Conservation (phyloP, 2,888 invertebrate species). For the Brachyopa scutellaris region DNA sequence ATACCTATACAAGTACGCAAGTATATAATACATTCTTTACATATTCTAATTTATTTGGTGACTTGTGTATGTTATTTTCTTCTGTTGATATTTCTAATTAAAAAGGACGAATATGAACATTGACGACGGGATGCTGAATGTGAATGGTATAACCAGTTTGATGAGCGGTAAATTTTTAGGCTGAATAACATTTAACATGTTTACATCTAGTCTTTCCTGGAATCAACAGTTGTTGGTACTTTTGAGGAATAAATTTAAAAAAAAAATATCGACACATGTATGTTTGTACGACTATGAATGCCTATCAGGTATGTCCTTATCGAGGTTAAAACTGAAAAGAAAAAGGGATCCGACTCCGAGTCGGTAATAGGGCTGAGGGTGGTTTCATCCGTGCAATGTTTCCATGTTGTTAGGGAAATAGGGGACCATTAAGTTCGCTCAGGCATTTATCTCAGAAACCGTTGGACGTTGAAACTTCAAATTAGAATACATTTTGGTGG, state of each 20-base stretch:
- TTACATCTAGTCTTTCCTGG: not conserved
- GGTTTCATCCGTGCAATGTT: too few species aligned
- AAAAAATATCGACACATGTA: not conserved
- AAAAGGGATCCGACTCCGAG: too few species aligned
- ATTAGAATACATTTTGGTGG: too few species aligned
- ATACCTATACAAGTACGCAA: too few species aligned
- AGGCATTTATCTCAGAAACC: too few species aligned
- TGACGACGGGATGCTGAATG: not conserved
- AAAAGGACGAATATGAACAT: constrained; percentile 10
- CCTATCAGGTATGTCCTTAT: not conserved
- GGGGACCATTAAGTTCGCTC: too few species aligned
- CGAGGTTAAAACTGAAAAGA: not conserved
- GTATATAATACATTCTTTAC: too few species aligned
- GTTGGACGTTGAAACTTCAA: too few species aligned
- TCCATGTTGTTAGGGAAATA: too few species aligned
- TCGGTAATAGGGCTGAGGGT: too few species aligned
- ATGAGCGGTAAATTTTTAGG: not conserved
- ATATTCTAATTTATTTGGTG: constrained; percentile 7
- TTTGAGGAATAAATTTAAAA: constrained; percentile 1
- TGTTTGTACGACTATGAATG: too few species aligned
- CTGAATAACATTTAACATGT: not conserved
- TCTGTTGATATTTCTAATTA: constrained; percentile 7
- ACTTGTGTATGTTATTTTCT: not conserved
- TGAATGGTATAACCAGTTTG: not conserved
- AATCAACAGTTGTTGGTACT: constrained; percentile 1